Evolutionary conservation across 2,888 invertebrate genomes (phyloP), one percentile per base, ranked within the genome.

Genomic region (Hecatera dysodea): DNA sequence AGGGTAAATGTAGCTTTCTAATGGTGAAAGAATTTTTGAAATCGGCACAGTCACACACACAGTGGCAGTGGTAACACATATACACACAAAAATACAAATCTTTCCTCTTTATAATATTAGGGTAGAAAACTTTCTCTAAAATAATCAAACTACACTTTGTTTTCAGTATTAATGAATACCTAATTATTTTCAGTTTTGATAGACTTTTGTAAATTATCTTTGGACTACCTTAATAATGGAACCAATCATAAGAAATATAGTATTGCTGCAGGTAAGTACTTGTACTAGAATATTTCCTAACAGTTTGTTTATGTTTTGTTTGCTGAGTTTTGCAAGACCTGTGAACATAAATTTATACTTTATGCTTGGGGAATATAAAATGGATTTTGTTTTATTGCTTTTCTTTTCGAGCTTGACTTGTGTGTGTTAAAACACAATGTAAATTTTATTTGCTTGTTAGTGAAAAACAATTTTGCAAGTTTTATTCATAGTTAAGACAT

Each of bases 201-300:
- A 71, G 97, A 97, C 90, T 97, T 97, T 87, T 97, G 97, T 89
- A 97, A 97, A 90, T 90, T 97, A 67, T 96, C 97, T 2, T 92
- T 97, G 74, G 97, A 97, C 86, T 97, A 96, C 89, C 87, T 98
- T 39, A 96, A 96, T 74, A 97, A 97, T 92, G 97, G 97, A 22
- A 95, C 96, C 27, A 97, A 97, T 90, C 86, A 93, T 19, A 97
- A 97, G 89, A 94, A 97, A 70, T 97, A 97, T 85, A 93, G 90
- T 59, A 94, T 96, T 69, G 97, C 97, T 71, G 97, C 97, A 68
- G 97, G 97, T 97, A 90, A 91, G 93, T 17, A 15, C 27, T 36
- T 39, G 12, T 22, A 36, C 2, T n/a, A n/a, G 12, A 24, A 19
- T 59, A 24, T 27, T 39, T 39, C 7, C 7, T 6, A 19, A 4